These are phyloP conservation scores for Tinamus guttatus DNA, from an alignment of 2,113 vertebrate genomes.

Conservation along the genomic window DNA sequence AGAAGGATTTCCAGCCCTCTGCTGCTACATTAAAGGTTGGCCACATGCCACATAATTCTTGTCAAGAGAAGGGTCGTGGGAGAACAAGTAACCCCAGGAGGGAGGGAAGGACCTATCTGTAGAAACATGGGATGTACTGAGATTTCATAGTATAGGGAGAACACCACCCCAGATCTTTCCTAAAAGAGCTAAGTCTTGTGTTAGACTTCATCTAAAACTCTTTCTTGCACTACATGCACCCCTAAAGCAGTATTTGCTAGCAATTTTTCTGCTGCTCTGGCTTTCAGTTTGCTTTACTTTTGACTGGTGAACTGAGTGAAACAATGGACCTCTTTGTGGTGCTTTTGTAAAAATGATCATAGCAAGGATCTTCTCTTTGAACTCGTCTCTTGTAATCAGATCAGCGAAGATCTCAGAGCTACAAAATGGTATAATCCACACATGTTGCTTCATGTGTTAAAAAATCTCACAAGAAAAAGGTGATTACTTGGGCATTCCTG, in stretches of 20 bases:
- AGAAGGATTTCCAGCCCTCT: not conserved
- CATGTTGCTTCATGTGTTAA: not conserved
- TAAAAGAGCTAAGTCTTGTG: not conserved
- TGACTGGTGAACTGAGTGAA: not conserved
- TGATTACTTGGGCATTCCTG: not conserved
- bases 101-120: slow-evolving; percentile 8
- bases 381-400: not conserved
- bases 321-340: not conserved
- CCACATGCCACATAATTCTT: not conserved
- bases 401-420: not conserved
- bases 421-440: not conserved
- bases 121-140: not conserved
- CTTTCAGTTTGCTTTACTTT: not conserved
- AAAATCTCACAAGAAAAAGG: not conserved
- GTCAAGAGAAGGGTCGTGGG: slow-evolving; percentile 18
- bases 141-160: not conserved
- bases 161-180: not conserved
- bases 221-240: not conserved
- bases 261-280: not conserved
- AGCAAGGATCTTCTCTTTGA: not conserved
- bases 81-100: slow-evolving; percentile 3
- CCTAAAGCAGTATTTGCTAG: not conserved
- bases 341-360: not conserved
- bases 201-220: not conserved
- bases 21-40: slow-evolving; percentile 8